Base-by-base conservation (phyloP, 2,888 invertebrate genomes). In the Candidula unifasciata region DNA sequence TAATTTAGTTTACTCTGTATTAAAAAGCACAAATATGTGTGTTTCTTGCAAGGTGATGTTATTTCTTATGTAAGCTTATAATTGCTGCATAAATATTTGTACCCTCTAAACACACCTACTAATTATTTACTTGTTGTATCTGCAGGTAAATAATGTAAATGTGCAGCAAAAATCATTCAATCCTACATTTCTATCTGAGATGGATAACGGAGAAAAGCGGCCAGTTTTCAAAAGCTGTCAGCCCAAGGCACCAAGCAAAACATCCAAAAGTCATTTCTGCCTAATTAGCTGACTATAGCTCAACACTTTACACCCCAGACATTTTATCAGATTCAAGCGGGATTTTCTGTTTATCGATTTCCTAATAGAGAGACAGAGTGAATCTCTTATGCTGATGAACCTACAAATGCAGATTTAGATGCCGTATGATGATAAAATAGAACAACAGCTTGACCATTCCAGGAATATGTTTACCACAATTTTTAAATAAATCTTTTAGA, bases 181-280 rank as follows among this genome's bases (percentile, higher is more conserved):
- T 77, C 33, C 37, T 24, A 8, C 27, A 2, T 44, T 54, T 33
- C 64, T 73, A 52, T 0, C 54, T 71, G 80, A 74, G 33, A n/a
- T 37, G 13, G 81, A 52, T 71, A 52, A 57, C 71, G 44, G 71
- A 77, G 73, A 74, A n/a, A 71, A 54, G 52, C 52, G 66, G 52
- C 80, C 79, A 64, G 73, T 60, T 37, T 37, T 73, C 79, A 77
- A 78, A 37, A 35, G 80, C 68, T 73, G 83, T n/a, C 68, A 80
- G 52, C 37, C 79, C 54, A 86, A 83, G 27, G 82, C 78, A 27
- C 69, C 77, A 77, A 27, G 30, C 64, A 85, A 85, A 71, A 60
- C 84, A 57, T 80, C 71, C 16, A 81, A 82, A 79, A 82, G 85
- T 44, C 77, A 84, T 52, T 84, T 84, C 64, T 84, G 84, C 30